These are phyloP conservation scores for Mobula birostris DNA, from an alignment of 2,113 vertebrate species.

Conservation along the genomic window DNA sequence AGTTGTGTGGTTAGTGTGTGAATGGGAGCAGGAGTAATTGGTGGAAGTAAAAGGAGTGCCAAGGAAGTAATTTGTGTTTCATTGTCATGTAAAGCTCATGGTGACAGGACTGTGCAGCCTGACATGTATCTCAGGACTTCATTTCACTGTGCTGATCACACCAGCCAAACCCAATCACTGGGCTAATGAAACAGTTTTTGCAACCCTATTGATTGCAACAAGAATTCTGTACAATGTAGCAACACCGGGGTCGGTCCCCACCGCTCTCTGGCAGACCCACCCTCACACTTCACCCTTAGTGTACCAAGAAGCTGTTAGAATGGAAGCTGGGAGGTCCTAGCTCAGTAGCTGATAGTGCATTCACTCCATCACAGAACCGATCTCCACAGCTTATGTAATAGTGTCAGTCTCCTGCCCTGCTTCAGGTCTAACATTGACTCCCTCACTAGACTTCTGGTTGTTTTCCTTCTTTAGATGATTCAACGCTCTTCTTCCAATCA, in stretches of 20 bases:
- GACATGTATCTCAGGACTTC: slow-evolving; percentile 22
- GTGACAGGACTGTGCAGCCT: background rate
- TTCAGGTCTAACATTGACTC: too few relatives aligned
- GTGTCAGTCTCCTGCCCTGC: background rate
- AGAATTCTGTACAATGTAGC: background rate
- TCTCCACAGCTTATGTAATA: background rate
- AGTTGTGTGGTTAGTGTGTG: too few relatives aligned
- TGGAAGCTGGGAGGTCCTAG: background rate
- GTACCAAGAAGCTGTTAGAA: background rate
- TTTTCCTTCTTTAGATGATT: background rate
- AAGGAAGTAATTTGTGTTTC: slow-evolving; percentile 8
- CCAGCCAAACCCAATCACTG: background rate
- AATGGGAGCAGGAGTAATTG: too few relatives aligned
- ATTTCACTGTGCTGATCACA: background rate
- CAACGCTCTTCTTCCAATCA: background rate
- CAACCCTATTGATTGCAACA: too few relatives aligned
- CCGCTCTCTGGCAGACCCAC: too few relatives aligned
- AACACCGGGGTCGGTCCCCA: background rate
- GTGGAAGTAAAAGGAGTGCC: background rate
- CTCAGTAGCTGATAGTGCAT: background rate
- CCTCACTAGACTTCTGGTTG: too few relatives aligned
- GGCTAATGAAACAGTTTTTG: background rate
- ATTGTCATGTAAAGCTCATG: slow-evolving; percentile 11
- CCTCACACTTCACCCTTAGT: background rate
- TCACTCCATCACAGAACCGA: background rate